Percentiles rank a stretch among this genome's conserved stretches.
Evolutionary conservation across 2,113 vertebrate genomes (phyloP).

Genomic region (Rhinopomastus cyanomelas): DNA sequence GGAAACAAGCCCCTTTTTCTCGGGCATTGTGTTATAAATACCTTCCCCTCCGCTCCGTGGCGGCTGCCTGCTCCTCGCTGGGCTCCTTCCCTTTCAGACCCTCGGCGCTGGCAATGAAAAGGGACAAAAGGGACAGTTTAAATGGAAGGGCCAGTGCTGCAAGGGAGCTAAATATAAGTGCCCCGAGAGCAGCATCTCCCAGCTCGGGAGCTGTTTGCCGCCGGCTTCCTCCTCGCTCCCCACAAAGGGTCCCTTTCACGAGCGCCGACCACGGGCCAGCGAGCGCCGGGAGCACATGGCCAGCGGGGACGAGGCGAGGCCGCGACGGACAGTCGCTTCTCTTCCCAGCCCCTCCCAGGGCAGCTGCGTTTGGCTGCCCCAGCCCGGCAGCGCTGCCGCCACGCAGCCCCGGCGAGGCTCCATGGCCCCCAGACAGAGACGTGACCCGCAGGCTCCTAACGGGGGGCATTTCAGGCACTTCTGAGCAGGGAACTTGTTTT

Average conservation of each 20-base stretch:
- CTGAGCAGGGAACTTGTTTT: slow-evolving; percentile 66
- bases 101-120: neutral
- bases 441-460: slow-evolving; percentile 36
- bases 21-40: slow-evolving; percentile 34
- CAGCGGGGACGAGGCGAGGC: neutral
- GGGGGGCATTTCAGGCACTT: slow-evolving; percentile 57
- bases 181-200: neutral
- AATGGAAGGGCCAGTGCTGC: neutral
- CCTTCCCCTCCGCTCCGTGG: neutral
- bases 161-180: slow-evolving; percentile 48
- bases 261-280: neutral
- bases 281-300: neutral
- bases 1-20: slow-evolving; percentile 9
- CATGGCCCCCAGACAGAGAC: slow-evolving; percentile 13
- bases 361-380: too few relatives aligned
- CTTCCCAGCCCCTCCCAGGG: neutral
- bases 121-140: neutral
- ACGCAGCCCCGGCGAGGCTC: slow-evolving; percentile 36
- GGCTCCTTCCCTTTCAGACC: neutral
- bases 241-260: slow-evolving; percentile 45
- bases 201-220: neutral
- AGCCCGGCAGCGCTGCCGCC: neutral
- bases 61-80: neutral
- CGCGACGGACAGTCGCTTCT: neutral
- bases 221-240: neutral